Conservation (phyloP, 2,888 invertebrate species). For the Altica lythri region DNA sequence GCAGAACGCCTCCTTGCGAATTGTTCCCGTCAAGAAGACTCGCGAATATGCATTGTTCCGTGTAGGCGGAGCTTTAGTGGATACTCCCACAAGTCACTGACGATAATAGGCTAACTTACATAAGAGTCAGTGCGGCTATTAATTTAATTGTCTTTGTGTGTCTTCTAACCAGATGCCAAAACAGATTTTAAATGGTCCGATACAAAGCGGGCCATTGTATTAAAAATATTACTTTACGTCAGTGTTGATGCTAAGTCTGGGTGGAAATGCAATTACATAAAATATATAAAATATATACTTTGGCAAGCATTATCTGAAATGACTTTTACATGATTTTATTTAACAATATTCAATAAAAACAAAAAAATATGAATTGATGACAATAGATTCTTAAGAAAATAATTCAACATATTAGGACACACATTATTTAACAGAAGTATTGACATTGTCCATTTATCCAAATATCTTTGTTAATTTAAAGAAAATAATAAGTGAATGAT, state of each 20-base stretch:
- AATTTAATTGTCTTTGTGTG: constrained; percentile 44
- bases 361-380: too few relatives aligned
- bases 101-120: constrained; percentile 44
- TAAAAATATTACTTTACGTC: constrained; percentile 21
- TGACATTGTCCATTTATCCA: too few relatives aligned
- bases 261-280: too few relatives aligned
- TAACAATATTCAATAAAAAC: too few relatives aligned
- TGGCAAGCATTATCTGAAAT: too few relatives aligned
- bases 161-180: constrained; percentile 32
- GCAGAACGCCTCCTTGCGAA: constrained; percentile 55
- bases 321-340: too few relatives aligned
- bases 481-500: too few relatives aligned
- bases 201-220: constrained; percentile 20
- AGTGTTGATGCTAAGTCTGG: constrained; percentile 5
- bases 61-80: constrained; percentile 40
- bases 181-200: constrained; percentile 27
- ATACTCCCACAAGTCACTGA: constrained; percentile 54
- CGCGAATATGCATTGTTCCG: constrained; percentile 57
- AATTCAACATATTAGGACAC: too few relatives aligned
- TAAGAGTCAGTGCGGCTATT: constrained; percentile 41
- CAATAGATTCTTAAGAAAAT: too few relatives aligned
- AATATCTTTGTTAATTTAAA: too few relatives aligned
- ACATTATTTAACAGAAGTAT: too few relatives aligned
- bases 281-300: too few relatives aligned
- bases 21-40: constrained; percentile 54